These are phyloP conservation scores for Hyposmocoma kahamanoa DNA, from an alignment of 1,140 invertebrate species.

Conservation along the genomic window DNA sequence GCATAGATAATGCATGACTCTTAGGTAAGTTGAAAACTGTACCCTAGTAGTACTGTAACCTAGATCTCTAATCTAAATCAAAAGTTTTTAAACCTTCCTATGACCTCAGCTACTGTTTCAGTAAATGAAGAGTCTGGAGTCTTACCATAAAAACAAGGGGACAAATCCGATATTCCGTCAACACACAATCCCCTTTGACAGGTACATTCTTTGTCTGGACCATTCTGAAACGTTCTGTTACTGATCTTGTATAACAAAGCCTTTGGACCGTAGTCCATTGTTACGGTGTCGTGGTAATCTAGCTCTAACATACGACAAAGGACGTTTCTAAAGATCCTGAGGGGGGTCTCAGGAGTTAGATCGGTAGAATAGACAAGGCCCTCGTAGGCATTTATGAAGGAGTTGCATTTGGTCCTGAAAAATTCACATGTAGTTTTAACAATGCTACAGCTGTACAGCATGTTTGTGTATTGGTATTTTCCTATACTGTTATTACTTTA, in stretches of 20 bases:
- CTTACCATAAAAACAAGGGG: slow-evolving; percentile 84
- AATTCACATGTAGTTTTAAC: too few species aligned
- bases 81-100: too few species aligned
- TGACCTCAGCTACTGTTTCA: too few species aligned
- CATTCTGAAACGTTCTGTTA: slow-evolving; percentile 70
- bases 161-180: slow-evolving; percentile 78
- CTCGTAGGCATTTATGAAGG: slow-evolving; percentile 69
- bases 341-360: slow-evolving; percentile 68
- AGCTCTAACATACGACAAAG: slow-evolving; percentile 80
- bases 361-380: slow-evolving; percentile 76
- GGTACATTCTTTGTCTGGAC: slow-evolving; percentile 77
- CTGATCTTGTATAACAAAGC: slow-evolving; percentile 69
- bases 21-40: too few species aligned
- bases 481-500: too few species aligned
- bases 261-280: slow-evolving; percentile 55
- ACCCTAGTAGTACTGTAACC: too few species aligned
- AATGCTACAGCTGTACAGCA: too few species aligned
- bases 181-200: slow-evolving; percentile 75
- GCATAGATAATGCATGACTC: too few species aligned
- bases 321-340: slow-evolving; percentile 78
- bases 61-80: too few species aligned
- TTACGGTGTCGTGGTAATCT: slow-evolving; percentile 55
- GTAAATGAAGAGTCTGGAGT: slow-evolving; percentile 21
- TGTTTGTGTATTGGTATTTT: too few species aligned
- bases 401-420: slow-evolving; percentile 28